Evolutionary conservation across 53 echinoderm and acorn worm genomes (phyloP).

Genomic region (Antedon mediterranea): DNA sequence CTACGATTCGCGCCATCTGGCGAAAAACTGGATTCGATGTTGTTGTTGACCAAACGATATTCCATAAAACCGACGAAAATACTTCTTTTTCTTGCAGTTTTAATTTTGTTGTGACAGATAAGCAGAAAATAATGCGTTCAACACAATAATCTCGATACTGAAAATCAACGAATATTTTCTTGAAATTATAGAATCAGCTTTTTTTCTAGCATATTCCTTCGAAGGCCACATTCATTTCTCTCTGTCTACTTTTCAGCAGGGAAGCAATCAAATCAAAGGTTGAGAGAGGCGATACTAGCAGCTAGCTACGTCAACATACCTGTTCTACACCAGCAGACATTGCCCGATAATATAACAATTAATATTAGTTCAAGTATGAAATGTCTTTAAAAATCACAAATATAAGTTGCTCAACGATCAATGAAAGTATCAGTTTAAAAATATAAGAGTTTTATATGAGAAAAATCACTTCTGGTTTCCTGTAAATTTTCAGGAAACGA

Average conservation of each 20-base stretch:
- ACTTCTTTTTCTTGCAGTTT: too few relatives aligned
- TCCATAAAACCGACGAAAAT: too few relatives aligned
- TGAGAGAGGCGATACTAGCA: background rate
- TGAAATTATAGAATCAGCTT: too few relatives aligned
- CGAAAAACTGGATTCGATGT: too few relatives aligned
- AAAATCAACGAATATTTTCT: too few relatives aligned
- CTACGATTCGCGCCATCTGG: too few relatives aligned
- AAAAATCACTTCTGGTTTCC: background rate
- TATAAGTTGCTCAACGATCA: background rate
- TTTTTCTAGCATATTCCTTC: background rate
- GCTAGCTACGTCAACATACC: conserved; percentile 35
- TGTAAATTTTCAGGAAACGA: background rate
- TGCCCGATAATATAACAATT: conserved; percentile 43
- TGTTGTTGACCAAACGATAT: too few relatives aligned
- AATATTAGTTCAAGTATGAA: background rate
- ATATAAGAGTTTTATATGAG: background rate
- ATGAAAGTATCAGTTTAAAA: background rate
- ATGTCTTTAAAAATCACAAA: background rate
- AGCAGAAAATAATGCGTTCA: too few relatives aligned
- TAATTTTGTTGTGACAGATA: too few relatives aligned
- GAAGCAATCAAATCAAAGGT: too few relatives aligned
- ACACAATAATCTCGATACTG: too few relatives aligned
- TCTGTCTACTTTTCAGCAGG: background rate
- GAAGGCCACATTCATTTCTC: background rate
- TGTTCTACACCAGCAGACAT: conserved; percentile 99